Conservation (phyloP, 1,140 invertebrate species). For the Neelides sp. region DNA sequence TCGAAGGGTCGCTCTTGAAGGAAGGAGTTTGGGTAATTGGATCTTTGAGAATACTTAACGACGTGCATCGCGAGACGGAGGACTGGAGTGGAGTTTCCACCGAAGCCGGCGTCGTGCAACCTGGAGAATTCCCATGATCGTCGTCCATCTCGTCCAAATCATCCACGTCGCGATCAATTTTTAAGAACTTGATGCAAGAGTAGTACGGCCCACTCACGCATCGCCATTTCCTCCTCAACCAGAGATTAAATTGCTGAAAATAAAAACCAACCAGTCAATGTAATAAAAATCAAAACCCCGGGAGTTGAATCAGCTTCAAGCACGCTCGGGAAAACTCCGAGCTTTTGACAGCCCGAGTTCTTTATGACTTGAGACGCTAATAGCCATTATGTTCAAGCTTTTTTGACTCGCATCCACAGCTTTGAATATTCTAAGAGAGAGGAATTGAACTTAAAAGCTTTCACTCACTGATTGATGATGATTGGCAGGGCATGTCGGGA, state of each 20-base stretch:
- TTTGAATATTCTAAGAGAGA: no score
- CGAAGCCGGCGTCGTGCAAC: slow-evolving; percentile 56
- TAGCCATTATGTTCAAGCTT: no score
- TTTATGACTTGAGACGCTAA: no score
- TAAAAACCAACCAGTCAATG: no score
- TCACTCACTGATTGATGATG: slow-evolving; percentile 25
- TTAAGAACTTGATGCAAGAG: slow-evolving; percentile 33
- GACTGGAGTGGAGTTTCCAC: slow-evolving; percentile 66
- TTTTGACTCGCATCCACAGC: no score
- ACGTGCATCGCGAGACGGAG: slow-evolving; percentile 67
- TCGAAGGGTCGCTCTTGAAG: slow-evolving; percentile 32
- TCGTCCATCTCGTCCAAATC: slow-evolving; percentile 32
- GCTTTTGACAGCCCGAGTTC: no score
- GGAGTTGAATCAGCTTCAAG: no score
- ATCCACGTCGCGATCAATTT: slow-evolving; percentile 33
- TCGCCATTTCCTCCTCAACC: slow-evolving; percentile 21
- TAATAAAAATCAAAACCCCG: no score
- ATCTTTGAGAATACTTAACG: slow-evolving; percentile 65
- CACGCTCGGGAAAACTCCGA: no score
- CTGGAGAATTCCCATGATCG: slow-evolving; percentile 28
- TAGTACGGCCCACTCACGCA: slow-evolving; percentile 17
- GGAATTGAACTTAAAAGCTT: no score
- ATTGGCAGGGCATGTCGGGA: slow-evolving; percentile 28
- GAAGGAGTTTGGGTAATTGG: slow-evolving; percentile 42
- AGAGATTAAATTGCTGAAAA: slow-evolving; percentile 19